Base-by-base conservation (phyloP, 2,797 vertebrate species). In the Dryobates pubescens region DNA sequence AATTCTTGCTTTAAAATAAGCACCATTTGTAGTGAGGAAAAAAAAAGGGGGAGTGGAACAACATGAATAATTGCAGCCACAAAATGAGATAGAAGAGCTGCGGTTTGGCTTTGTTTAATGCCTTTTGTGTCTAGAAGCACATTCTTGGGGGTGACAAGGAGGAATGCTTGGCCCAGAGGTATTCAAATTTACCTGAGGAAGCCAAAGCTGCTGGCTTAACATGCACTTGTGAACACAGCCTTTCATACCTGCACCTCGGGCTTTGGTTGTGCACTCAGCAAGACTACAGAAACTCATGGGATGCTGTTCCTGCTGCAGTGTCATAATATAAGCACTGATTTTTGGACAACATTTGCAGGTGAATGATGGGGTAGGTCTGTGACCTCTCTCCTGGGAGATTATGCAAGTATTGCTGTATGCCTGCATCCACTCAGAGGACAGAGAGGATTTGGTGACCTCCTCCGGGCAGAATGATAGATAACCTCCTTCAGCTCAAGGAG, bases 71-170 rank as follows among this genome's bases (percentile, higher is more conserved):
- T 86, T 84, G 61, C 59, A 89, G 45, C 82, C 85, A 2, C 76
- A 89, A 89, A 88, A 92, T 23, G 45, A 94, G 76, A 71, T 86
- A 91, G 19, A 27, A 78, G 43, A 80, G n/a, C 71, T 93, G 73
- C 15, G 82, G 80, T 93, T 95, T 94, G 89, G 77, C 89, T 96
- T 92, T 59, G 10, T 51, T 67, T 62, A 41, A n/a, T 26, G 30
- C 3, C 32, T 91, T 94, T 78, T 89, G 63, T 13, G 0, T 53
- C 85, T 87, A 89, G 80, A 82, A 90, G 54, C 36, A 53, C 68
- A 82, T 81, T 90, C 54, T 77, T 74, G 38, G 7, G 32, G 70
- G 22, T 64, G 74, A 78, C 43, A 58, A 63, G 49, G 17, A 70
- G 43, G 38, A 88, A 61, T 51, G 27, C 30, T 78, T 85, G 58